Percentiles rank a stretch among this genome's conserved stretches.
These are phyloP conservation scores for Polia nebulosa DNA, from an alignment of 2,888 invertebrate genomes.

Conservation along the genomic window DNA sequence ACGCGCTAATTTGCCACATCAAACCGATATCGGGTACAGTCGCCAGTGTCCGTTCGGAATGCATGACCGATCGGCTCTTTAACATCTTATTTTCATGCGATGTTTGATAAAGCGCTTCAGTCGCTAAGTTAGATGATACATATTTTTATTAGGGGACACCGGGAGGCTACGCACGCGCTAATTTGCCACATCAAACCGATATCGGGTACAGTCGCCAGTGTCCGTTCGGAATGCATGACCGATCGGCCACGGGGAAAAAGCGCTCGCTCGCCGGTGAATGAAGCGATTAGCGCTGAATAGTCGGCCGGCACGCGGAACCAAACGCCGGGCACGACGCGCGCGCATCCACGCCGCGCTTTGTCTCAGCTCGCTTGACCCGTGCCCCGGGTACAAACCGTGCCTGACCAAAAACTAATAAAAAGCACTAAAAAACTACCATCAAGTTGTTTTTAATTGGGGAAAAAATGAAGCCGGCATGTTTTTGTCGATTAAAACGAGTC, in stretches of 20 bases:
- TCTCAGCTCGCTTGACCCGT: constrained; percentile 90
- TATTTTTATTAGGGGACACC: constrained; percentile 22
- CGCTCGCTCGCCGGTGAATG: constrained; percentile 85
- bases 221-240: constrained; percentile 88
- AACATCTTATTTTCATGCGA: constrained; percentile 7
- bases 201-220: constrained; percentile 77
- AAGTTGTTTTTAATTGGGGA: constrained; percentile 83
- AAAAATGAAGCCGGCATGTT: constrained; percentile 80
- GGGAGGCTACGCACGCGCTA: constrained; percentile 66
- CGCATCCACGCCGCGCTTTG: constrained; percentile 83
- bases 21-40: constrained; percentile 75
- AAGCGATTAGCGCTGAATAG: constrained; percentile 90
- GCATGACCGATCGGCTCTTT: constrained; percentile 90
- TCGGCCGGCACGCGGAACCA: constrained; percentile 88
- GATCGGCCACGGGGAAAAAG: constrained; percentile 87
- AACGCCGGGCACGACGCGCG: constrained; percentile 83
- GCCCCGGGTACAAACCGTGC: constrained; percentile 85
- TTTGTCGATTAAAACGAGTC: constrained; percentile 74
- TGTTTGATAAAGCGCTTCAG: neutral
- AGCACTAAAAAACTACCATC: constrained; percentile 80
- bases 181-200: constrained; percentile 77
- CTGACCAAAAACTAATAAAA: constrained; percentile 76
- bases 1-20: constrained; percentile 78
- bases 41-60: constrained; percentile 82
- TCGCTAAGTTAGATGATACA: neutral